Evolutionary conservation across 2,113 vertebrate genomes (phyloP), one percentile per base, ranked within the genome.

Genomic region (Lophius piscatorius): DNA sequence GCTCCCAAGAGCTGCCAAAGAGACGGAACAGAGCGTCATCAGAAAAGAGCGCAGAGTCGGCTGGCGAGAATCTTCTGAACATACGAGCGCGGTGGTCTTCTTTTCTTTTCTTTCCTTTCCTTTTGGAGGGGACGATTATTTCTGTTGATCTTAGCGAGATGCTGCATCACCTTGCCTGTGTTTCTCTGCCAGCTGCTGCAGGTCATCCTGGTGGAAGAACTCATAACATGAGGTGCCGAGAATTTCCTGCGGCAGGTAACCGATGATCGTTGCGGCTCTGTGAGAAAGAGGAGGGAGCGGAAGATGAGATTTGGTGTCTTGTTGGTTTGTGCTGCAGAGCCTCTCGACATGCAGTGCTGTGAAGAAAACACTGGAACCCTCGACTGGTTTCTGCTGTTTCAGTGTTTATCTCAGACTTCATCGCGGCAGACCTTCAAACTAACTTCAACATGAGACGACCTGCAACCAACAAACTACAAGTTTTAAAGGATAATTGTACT

Each of bases 201-300:
- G 90, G 83, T 96, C 94, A 21, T 95, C 93, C 82, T 94, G 93
- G 82, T 96, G 94, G 89, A 94, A 96, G 84, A 94, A 96, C 70
- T 96, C 94, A 2, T 96, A 96, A 79, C 94, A 96, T 6, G 95
- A 96, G 2, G 94, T 95, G 61, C 95, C 94, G 2, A 96, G 90
- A 26, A 96, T 89, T 73, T 96, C 94, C 81, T 96, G 95, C 2
- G 95, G 94, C 56, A 96, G 79, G 64, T 94, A 96, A 12, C 94
- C 95, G 18, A 94, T 90, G 79, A 96, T 74, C 2, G 91, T 91
- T 20, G 93, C 95, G 36, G 94, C 94, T 38, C 94, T 96, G 84
- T 41, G 13, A 9, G 23, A 31, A 28, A 28, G 35, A 5, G 57
- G 24, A 36, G 29, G 16, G 18, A 0, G n/a, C n/a, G n/a, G 20